These are phyloP conservation scores for Lasioglossum zephyrum DNA, from an alignment of 2,888 invertebrate genomes.

Conservation along the genomic window DNA sequence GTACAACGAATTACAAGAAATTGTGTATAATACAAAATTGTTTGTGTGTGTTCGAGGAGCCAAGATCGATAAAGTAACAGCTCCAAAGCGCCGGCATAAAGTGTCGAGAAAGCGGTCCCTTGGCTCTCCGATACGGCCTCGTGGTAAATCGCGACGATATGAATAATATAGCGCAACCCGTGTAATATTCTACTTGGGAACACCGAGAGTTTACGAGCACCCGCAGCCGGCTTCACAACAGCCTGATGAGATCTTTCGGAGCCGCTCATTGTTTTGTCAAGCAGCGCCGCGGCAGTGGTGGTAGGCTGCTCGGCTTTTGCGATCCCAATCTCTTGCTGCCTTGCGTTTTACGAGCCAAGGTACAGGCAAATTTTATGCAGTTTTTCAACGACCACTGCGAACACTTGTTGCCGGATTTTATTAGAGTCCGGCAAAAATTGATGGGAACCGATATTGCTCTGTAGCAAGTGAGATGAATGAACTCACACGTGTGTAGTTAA, in stretches of 20 bases:
- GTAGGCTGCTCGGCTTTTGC: not conserved
- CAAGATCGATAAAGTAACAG: not conserved
- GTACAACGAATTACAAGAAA: no score
- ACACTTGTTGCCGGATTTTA: not conserved
- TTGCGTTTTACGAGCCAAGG: not conserved
- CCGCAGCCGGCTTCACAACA: not conserved
- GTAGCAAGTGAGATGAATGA: no score
- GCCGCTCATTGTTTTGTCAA: constrained; percentile 22
- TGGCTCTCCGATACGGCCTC: not conserved
- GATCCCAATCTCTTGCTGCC: not conserved
- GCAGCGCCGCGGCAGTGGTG: not conserved
- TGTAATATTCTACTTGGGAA: constrained; percentile 5
- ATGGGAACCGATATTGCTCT: not conserved
- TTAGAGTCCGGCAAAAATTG: not conserved
- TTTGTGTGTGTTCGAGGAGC: not conserved
- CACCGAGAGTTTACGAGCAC: constrained; percentile 19
- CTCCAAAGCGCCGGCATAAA: constrained; percentile 13
- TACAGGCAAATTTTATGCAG: not conserved
- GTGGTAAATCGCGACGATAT: constrained; percentile 24
- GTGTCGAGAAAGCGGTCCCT: constrained; percentile 28
- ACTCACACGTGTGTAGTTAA: no score
- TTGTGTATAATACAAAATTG: no score
- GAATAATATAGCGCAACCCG: constrained; percentile 19
- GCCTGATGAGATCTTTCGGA: constrained; percentile 16
- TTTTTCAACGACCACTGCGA: not conserved